Base-by-base conservation (phyloP, 2,797 vertebrate species). In the Tenualosa ilisha region DNA sequence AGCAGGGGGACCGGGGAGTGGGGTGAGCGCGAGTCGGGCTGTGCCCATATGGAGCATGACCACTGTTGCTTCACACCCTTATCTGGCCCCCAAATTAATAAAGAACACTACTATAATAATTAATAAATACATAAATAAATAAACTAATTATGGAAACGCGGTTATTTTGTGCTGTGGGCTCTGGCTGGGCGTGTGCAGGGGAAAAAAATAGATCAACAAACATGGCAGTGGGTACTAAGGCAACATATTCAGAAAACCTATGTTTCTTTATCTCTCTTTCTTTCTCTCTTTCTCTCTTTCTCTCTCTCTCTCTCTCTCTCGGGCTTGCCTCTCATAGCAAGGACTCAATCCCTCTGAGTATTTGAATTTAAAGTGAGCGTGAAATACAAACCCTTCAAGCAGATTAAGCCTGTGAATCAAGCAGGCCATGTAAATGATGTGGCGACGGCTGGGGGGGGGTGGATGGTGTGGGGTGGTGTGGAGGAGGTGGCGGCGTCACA, bases 311-410 rank as follows among this genome's bases (percentile, higher is more conserved):
- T 72, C 65, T 40, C 65, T 72, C 65, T 40, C 24, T 72, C 65
- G 0, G 11, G 26, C 65, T 22, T 72, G 24, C 26, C 65, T 40
- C 65, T 65, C n/a, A 65, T 65, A 65, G 61, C 61, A 65, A 65
- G 61, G 61, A 26, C n/a, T 22, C 61, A 93, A 93, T 95, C 94
- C 93, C 93, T 92, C 89, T 89, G 93, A 94, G 94, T 91, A 94
- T 95, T 94, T 93, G 94, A 94, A 94, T 95, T 96, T 95, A 95
- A 95, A 95, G 94, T 94, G 94, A 94, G 95, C 95, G 94, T 96
- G 95, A 96, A 96, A 96, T 95, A 93, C 94, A 94, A 95, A 95
- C 93, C 95, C 95, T 96, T 95, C 93, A 95, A 95, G 94, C 92
- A 95, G 95, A 95, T 95, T 95, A 93, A 95, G 95, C 95, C 95